These are phyloP conservation scores for Dipus sagitta DNA, from an alignment of 2,797 vertebrate species.

Conservation along the genomic window DNA sequence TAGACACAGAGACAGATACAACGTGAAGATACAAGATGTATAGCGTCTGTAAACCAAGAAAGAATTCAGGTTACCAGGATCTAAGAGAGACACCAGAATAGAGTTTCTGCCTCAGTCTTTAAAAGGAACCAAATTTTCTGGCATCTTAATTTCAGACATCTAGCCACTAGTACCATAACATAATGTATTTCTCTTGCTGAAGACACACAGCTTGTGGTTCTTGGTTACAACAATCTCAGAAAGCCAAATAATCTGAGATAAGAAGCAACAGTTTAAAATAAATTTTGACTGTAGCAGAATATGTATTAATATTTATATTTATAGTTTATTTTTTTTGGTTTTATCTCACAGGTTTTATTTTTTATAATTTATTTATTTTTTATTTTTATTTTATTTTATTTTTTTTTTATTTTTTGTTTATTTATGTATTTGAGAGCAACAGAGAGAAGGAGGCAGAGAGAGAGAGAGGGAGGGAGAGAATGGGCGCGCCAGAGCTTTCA, in stretches of 20 bases:
- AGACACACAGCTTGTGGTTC: neutral
- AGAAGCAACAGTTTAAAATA: neutral
- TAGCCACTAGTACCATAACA: neutral
- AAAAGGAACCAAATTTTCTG: neutral
- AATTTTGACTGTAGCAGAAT: neutral
- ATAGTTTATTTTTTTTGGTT: too few species aligned
- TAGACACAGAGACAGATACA: too few species aligned
- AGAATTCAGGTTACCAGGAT: neutral
- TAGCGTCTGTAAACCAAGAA: neutral
- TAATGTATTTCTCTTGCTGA: neutral
- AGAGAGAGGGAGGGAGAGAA: too few species aligned
- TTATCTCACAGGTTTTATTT: too few species aligned
- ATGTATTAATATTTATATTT: neutral
- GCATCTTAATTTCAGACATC: neutral
- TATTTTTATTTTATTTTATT: too few species aligned
- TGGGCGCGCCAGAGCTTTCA: too few species aligned
- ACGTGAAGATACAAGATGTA: too few species aligned
- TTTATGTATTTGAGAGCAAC: too few species aligned
- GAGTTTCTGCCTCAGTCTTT: neutral
- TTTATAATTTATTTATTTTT: too few species aligned
- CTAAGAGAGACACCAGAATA: too few species aligned
- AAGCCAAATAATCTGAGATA: neutral
- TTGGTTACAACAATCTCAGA: neutral
- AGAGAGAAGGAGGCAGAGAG: too few species aligned
- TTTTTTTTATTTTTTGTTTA: too few species aligned